Evolutionary conservation across 2,888 invertebrate genomes (phyloP).

Genomic region (Hirtodrosophila histrioides): DNA sequence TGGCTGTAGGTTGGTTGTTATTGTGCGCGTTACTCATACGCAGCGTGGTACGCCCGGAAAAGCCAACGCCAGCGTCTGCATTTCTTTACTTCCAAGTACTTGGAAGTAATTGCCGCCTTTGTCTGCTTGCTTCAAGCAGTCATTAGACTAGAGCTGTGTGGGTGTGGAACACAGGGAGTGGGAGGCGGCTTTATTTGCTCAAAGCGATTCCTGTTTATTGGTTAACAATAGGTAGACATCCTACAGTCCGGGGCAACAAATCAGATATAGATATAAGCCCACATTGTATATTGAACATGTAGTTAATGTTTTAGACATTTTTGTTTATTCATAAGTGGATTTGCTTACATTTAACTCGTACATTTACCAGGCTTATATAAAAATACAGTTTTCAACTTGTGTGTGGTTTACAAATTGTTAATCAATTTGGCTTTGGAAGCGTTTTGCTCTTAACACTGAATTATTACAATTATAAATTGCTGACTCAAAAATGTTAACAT

Average conservation of each 20-base stretch:
- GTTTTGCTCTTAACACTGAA: conserved; percentile 58
- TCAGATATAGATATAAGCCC: neutral
- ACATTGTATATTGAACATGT: neutral
- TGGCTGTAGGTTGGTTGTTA: neutral
- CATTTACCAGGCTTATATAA: conserved; percentile 68
- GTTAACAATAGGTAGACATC: conserved; percentile 10
- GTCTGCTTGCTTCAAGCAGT: conserved; percentile 43
- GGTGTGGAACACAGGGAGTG: neutral
- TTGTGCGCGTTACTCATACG: conserved; percentile 63
- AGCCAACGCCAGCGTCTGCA: conserved; percentile 64
- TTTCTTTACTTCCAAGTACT: conserved; percentile 38
- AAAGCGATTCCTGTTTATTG: conserved; percentile 43
- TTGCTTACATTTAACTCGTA: conserved; percentile 61
- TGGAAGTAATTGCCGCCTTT: conserved; percentile 49
- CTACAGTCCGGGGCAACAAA: conserved; percentile 10
- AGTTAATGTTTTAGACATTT: conserved; percentile 39
- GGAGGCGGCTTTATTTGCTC: conserved; percentile 7
- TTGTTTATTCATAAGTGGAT: conserved; percentile 40
- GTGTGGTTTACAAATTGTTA: conserved; percentile 27
- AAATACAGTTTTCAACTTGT: conserved; percentile 70
- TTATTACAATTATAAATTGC: conserved; percentile 50
- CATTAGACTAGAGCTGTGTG: conserved; percentile 42
- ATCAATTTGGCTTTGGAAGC: conserved; percentile 68
- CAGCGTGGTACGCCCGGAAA: conserved; percentile 30
- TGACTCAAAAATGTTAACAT: conserved; percentile 58